Evolutionary conservation across 2,797 vertebrate species (phyloP).

Genomic region (Danio jaintianensis): DNA sequence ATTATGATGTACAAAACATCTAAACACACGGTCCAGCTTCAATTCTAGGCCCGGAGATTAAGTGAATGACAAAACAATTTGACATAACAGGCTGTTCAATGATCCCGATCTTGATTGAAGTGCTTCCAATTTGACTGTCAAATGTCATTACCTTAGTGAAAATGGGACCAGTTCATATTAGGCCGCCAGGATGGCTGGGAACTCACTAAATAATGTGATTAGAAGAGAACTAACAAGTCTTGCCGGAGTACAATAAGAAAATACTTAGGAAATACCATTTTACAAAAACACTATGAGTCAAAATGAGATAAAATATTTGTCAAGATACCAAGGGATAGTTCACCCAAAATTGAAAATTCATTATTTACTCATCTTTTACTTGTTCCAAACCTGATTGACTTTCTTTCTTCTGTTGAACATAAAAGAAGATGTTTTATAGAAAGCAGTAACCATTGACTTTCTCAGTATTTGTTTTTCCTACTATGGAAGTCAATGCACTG

Average conservation of each 20-base stretch:
- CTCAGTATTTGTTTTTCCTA: too few species aligned
- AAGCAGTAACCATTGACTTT: too few species aligned
- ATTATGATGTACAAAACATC: constrained; percentile 66
- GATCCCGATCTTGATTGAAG: constrained; percentile 68
- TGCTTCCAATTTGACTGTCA: constrained; percentile 63
- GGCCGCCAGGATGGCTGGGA: constrained; percentile 31
- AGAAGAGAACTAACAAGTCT: constrained; percentile 16
- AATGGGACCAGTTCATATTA: constrained; percentile 52
- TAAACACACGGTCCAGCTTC: constrained; percentile 63
- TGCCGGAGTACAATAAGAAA: constrained; percentile 27
- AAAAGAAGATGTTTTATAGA: too few species aligned
- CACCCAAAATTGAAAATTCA: too few species aligned
- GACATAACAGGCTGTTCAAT: constrained; percentile 74
- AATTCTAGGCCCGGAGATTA: constrained; percentile 64
- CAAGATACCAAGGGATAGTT: too few species aligned
- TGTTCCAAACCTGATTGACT: too few species aligned
- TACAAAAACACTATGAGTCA: not conserved
- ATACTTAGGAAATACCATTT: not conserved
- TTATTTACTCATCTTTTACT: too few species aligned
- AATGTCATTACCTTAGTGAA: constrained; percentile 61
- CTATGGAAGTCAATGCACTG: too few species aligned
- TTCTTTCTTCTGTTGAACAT: too few species aligned
- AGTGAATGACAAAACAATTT: constrained; percentile 68
- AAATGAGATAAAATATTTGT: not conserved
- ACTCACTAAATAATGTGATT: constrained; percentile 42